Conservation (phyloP, 2,113 vertebrate genomes). For the Atractosteus spatula region DNA sequence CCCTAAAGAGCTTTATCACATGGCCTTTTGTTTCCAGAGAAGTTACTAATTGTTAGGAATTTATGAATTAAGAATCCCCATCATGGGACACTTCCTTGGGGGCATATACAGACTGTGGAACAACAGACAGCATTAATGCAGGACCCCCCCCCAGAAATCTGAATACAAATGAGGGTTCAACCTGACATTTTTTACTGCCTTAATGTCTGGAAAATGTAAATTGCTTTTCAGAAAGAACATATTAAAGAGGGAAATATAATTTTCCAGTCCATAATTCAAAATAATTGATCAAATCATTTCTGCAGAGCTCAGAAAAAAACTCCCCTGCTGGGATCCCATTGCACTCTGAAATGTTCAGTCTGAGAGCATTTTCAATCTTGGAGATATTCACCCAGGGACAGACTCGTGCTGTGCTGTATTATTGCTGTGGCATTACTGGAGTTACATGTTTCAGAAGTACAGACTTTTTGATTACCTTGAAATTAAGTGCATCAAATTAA, state of each 20-base stretch:
- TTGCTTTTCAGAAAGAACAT: background rate
- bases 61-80: no score
- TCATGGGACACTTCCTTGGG: background rate
- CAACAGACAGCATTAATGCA: no score
- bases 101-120: background rate
- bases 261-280: background rate
- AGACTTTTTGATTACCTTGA: background rate
- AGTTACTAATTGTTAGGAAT: no score
- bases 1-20: no score
- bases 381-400: background rate
- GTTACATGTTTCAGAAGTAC: background rate
- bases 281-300: background rate
- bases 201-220: background rate
- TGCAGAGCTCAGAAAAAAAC: background rate
- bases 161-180: no score
- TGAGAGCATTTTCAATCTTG: background rate
- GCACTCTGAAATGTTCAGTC: background rate
- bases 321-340: background rate
- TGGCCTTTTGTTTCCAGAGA: no score
- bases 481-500: background rate
- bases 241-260: background rate
- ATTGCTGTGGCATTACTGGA: background rate
- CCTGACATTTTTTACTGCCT: no score
- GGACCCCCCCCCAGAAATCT: no score
- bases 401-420: background rate